Evolutionary conservation across 2,888 invertebrate genomes (phyloP), one percentile per base, ranked within the genome.

Genomic region (Diloba caeruleocephala): DNA sequence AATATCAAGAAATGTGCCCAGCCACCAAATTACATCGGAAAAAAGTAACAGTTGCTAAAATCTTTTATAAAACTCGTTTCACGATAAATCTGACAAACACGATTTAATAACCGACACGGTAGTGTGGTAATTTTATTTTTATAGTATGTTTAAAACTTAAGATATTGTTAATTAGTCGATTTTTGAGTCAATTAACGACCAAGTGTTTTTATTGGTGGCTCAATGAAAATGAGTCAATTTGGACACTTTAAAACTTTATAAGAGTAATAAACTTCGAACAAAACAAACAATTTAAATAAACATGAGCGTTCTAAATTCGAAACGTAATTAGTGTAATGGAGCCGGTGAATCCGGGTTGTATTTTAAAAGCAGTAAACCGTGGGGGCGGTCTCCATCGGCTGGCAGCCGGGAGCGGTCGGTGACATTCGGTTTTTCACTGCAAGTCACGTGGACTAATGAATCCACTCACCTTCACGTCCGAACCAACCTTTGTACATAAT

Each of bases 371-470:
- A 73, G 79, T 76, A 74, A 82, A 73, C 61, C 36, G 48, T 54
- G 55, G 72, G 74, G 82, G 82, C 69, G 75, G 42, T 15, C 45
- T 39, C 49, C 45, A 39, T 68, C 45, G 42, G 51, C 37, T 15
- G 34, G 26, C 21, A 54, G 64, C 76, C 80, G 74, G 78, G 85
- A 84, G 55, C 59, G 67, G 32, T 76, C 81, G 74, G 80, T 87
- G 88, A 88, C 88, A 85, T 76, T 82, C 78, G 78, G 74, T 75
- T 71, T 72, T 61, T 70, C 65, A 54, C 78, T 87, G 90, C 89
- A 90, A 89, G 91, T 90, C 91, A 92, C 87, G 86, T 88, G 87
- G 69, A 74, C 81, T 91, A 89, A 90, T 89, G 90, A 88, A 86
- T 82, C 79, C 81, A 86, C 84, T 89, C 83, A 78, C 74, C 74